Evolutionary conservation across 2,888 invertebrate genomes (phyloP).

Genomic region (Tenthredo scrophulariae): DNA sequence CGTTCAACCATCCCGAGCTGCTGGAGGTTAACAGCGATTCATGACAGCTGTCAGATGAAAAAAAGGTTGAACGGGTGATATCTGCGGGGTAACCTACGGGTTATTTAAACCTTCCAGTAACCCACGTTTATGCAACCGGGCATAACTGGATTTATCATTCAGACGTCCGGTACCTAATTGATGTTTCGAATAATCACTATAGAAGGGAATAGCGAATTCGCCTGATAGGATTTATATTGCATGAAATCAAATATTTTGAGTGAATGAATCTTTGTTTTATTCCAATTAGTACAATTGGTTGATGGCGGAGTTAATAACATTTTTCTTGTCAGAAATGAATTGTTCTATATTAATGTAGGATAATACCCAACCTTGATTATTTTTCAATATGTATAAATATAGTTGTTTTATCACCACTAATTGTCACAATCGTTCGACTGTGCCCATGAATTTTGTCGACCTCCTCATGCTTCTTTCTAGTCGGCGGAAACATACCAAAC

Average conservation of each 20-base stretch:
- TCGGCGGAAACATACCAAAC: background rate
- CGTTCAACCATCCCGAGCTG: too few species aligned
- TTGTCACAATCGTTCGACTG: background rate
- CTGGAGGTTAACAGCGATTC: too few species aligned
- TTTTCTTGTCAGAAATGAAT: background rate
- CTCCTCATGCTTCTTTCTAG: background rate
- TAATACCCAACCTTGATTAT: background rate
- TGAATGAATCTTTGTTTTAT: background rate
- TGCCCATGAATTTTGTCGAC: conserved; percentile 2
- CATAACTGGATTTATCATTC: too few species aligned
- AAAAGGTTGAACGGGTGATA: too few species aligned
- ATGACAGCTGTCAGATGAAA: too few species aligned
- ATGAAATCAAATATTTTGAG: background rate
- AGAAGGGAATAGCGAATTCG: background rate
- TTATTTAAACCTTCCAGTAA: too few species aligned
- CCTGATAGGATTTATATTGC: background rate
- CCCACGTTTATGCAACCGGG: too few species aligned
- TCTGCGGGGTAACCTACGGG: too few species aligned
- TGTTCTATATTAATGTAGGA: background rate
- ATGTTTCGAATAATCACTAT: background rate
- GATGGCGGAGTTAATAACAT: background rate
- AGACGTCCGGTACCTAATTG: background rate
- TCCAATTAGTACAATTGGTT: background rate
- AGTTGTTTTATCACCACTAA: background rate
- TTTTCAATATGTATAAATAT: background rate